Conservation (phyloP, 1,140 invertebrate species). For the Chironomus striatipennis region DNA sequence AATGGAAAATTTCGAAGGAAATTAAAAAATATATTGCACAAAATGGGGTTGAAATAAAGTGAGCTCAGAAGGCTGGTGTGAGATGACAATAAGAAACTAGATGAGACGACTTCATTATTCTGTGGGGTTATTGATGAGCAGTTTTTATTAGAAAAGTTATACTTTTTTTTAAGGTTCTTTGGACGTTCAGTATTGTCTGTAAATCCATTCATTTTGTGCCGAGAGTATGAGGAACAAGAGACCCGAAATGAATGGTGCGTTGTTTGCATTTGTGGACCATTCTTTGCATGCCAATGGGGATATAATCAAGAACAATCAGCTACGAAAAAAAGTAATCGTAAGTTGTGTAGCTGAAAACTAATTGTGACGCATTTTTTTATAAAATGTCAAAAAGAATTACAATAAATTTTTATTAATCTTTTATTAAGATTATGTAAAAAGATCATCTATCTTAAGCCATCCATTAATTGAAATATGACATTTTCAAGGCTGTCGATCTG, state of each 20-base stretch:
- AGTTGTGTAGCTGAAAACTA: no score
- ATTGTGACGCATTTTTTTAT: no score
- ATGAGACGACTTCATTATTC: conserved; percentile 17
- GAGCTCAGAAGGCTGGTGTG: background rate
- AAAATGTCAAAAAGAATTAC: no score
- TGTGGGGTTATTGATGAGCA: conserved; percentile 11
- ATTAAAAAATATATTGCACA: conserved; percentile 18
- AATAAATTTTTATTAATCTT: no score
- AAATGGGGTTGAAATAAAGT: background rate
- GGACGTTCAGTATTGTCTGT: no score
- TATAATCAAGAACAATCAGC: background rate
- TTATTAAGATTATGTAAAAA: no score
- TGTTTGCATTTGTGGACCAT: background rate
- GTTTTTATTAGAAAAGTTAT: conserved; percentile 4
- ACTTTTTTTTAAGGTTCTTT: background rate
- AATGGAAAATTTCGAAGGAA: conserved; percentile 20
- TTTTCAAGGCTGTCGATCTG: no score
- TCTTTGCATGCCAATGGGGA: background rate
- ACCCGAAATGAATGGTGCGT: background rate
- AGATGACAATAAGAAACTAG: conserved; percentile 15
- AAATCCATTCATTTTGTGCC: no score
- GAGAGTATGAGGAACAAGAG: background rate
- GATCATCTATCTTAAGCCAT: no score
- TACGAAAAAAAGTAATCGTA: no score
- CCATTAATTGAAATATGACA: no score